Base-by-base conservation (phyloP, 2,888 invertebrate species). In the Lasioglossum oenotherae region DNA sequence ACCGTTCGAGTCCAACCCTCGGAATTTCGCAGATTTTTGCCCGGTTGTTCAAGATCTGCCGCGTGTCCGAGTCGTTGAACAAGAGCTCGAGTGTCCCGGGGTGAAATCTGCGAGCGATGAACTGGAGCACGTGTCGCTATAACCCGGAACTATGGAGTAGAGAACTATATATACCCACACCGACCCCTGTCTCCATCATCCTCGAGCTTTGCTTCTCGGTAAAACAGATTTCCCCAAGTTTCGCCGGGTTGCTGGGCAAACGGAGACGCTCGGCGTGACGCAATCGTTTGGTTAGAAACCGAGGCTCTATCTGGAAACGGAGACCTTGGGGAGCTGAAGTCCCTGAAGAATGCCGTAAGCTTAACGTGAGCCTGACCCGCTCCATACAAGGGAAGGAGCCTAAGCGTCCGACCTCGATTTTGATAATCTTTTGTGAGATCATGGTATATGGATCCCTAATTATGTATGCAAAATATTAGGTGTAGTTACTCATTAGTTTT, bases 11-110 rank as follows among this genome's bases (percentile, higher is more conserved):
- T n/a, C 10, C 23, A 12, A 31, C 10, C 74, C 49, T 49, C 27
- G 49, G 49, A 44, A 19, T 41, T 69, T 69, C 44, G n/a, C 10
- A 60, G 27, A 64, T 78, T 78, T 73, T 78, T 72, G 67, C 19
- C 8, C 67, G 35, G 31, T 6, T 67, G 60, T 27, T 27, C 27
- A 16, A 27, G 60, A 60, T 27, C 60, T 31, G 60, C 60, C 14
- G 60, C 14, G 60, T 31, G 60, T 14, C 60, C 60, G 27, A 60
- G 60, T 31, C 27, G 27, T 14, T 27, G 60, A 60, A 60, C 60
- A 27, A 27, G 27, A 5, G 14, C 60, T 60, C 14, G 14, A 16
- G 27, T 14, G 5, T 27, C 27, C 27, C 14, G 5, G 14, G 27
- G 5, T 14, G 60, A 60, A 60, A 60, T 60, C 27, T 60, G 60